A percentile compares a stretch with the other conserved stretches of the same genome.
These are phyloP conservation scores for Slavum lentiscoides DNA, from an alignment of 2,888 invertebrate genomes.

Conservation along the genomic window DNA sequence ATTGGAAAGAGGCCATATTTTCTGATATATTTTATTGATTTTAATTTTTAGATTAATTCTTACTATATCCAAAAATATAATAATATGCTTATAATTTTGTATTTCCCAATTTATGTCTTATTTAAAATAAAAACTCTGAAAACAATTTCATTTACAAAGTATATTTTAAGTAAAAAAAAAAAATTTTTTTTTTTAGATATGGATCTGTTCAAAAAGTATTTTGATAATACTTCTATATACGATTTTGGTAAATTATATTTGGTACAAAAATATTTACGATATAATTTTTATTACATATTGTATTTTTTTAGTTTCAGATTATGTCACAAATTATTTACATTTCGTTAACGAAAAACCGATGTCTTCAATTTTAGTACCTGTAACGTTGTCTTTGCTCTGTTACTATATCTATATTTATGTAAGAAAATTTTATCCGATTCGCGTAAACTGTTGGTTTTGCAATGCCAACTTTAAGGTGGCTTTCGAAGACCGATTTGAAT, in stretches of 20 bases:
- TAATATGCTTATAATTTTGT: not conserved
- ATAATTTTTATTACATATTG: not conserved
- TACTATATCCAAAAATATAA: not conserved
- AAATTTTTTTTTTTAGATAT: constrained; percentile 27
- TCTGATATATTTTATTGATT: too few relatives aligned
- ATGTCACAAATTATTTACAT: constrained; percentile 8
- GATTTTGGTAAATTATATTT: constrained; percentile 13
- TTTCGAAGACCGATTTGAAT: constrained; percentile 59
- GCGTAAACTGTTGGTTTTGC: constrained; percentile 63
- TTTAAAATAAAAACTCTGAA: too few relatives aligned
- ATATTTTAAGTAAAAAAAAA: too few relatives aligned
- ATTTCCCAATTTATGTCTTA: too few relatives aligned
- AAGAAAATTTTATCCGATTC: constrained; percentile 59
- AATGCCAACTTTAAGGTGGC: constrained; percentile 59
- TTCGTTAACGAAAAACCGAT: constrained; percentile 37
- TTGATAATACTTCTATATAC: not conserved
- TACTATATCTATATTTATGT: constrained; percentile 54
- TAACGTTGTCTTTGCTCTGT: constrained; percentile 31
- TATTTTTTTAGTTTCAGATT: constrained; percentile 14
- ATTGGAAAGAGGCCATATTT: too few relatives aligned
- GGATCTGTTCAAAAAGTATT: constrained; percentile 19
- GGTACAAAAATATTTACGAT: not conserved
- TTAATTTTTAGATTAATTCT: too few relatives aligned
- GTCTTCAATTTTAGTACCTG: constrained; percentile 3
- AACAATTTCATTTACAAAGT: too few relatives aligned